Base-by-base conservation (phyloP, 2,797 vertebrate genomes). In the Muscicapa comitata region DNA sequence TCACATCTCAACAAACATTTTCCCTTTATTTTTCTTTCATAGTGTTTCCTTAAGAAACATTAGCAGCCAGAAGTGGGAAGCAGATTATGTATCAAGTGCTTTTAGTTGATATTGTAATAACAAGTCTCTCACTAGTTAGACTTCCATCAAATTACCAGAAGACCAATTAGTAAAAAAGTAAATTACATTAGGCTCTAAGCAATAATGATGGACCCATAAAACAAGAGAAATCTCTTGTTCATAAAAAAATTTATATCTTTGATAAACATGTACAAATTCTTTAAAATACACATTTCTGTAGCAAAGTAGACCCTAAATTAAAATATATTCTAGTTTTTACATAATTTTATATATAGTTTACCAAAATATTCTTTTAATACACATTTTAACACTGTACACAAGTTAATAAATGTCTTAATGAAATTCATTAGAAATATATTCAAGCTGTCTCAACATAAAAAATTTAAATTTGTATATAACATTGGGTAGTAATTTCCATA, bases 241-340 rank as follows among this genome's bases (percentile, higher is more conserved):
- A 94, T 94, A 93, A 93, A 88, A 97, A 95, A 55, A 16, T 16
- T 77, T 28, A 28, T 81, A 73, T 91, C 81, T 80, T 57, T 78
- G 90, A 96, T 85, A 97, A 97, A 97, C 86, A 79, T 33, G 28
- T 94, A 95, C 92, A 95, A 94, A 80, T 92, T 81, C 51, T 96
- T 96, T 95, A 94, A 97, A 98, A 97, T 96, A 98, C 72, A 95
- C 72, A 66, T 86, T 96, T 97, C 94, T 95, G 95, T 98, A 97
- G 82, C 96, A 98, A 98, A 96, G 92, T 95, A 91, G 86, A 95
- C 63, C 59, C 96, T 97, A 97, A 95, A 96, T 95, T 97, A 98
- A 98, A 98, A 98, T 97, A 98, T 94, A 98, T 77, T 95, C 95
- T 97, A 97, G 35, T 96, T 96, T 97, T 97, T 97, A 97, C 96